These are phyloP conservation scores for Microcebus tavaratra DNA, from an alignment of 2,113 vertebrate genomes.

Conservation along the genomic window DNA sequence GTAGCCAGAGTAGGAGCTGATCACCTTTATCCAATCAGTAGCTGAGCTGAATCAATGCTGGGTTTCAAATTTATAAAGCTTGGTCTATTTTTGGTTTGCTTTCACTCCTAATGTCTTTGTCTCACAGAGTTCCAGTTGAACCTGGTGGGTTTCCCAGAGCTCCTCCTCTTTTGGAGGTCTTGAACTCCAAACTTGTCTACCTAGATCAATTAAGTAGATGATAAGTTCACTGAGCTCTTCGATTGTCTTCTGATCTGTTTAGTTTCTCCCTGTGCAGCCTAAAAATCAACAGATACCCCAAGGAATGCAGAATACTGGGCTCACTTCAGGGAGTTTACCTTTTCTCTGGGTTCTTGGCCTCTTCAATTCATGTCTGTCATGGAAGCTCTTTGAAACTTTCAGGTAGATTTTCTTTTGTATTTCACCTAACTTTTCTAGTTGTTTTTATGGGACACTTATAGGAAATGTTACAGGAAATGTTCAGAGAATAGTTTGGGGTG, in stretches of 20 bases:
- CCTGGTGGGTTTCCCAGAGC: neutral
- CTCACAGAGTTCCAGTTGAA: neutral
- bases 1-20: neutral
- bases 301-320: neutral
- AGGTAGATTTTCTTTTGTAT: neutral
- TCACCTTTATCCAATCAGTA: neutral
- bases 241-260: neutral
- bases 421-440: neutral
- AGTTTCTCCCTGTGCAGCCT: neutral
- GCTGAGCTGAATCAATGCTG: neutral
- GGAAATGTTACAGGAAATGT: neutral
- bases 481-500: neutral
- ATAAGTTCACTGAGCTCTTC: neutral
- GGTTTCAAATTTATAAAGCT: neutral
- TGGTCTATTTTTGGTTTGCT: neutral
- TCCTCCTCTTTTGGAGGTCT: neutral
- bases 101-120: neutral
- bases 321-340: neutral
- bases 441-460: neutral
- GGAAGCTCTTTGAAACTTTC: neutral
- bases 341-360: neutral
- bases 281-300: neutral
- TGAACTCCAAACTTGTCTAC: neutral
- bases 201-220: neutral
- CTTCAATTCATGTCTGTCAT: neutral